A percentile compares a stretch with the other conserved stretches of the same genome.
Conservation (phyloP, 23 tunicate species). For the Clavelina lepadiformis region DNA sequence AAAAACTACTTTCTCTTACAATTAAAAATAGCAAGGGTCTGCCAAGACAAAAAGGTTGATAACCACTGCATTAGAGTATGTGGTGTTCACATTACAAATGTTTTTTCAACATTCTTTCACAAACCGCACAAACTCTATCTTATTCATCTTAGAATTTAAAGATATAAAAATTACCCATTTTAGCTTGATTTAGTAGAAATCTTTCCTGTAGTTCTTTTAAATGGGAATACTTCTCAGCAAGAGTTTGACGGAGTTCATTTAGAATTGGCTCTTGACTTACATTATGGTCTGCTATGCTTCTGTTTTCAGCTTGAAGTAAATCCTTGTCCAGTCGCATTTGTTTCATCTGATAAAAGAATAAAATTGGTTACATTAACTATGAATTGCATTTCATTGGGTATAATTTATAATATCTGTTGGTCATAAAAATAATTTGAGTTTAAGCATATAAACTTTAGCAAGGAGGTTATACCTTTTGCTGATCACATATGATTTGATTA, state of each 20-base stretch:
- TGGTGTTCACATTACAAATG: background rate
- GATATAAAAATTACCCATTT: conserved; percentile 27
- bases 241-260: conserved; percentile 32
- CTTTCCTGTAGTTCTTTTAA: conserved; percentile 46
- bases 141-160: too few relatives aligned
- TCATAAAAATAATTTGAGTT: background rate
- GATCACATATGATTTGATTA: conserved; percentile 60
- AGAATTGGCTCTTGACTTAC: conserved; percentile 66
- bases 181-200: conserved; percentile 61
- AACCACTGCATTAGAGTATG: background rate
- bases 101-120: too few relatives aligned
- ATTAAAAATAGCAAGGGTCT: too few relatives aligned
- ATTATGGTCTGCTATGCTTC: conserved; percentile 83
- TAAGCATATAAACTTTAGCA: too few relatives aligned
- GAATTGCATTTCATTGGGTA: background rate
- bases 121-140: too few relatives aligned
- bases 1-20: too few relatives aligned
- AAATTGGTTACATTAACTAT: background rate
- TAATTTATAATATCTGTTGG: background rate
- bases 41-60: background rate
- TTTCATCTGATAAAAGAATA: conserved; percentile 26
- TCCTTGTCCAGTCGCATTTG: conserved; percentile 76
- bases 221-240: conserved; percentile 56
- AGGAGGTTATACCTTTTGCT: conserved; percentile 66
- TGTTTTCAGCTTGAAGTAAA: conserved; percentile 66